Percentiles rank a stretch among this genome's conserved stretches.
These are phyloP conservation scores for Rhynchophorus ferrugineus DNA, from an alignment of 1,140 invertebrate species.

Conservation along the genomic window DNA sequence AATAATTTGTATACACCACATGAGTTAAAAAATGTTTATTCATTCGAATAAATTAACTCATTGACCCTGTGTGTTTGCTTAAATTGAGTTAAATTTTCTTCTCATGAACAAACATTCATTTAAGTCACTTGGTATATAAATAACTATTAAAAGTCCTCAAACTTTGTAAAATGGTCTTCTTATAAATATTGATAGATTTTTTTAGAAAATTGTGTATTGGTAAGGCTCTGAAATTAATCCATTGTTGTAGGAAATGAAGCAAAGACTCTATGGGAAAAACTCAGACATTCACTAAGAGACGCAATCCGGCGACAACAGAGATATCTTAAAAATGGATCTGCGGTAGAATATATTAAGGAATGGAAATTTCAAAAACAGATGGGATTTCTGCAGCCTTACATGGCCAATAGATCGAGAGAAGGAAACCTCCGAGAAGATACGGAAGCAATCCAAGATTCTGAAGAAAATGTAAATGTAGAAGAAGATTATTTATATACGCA, in stretches of 20 bases:
- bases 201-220: not conserved
- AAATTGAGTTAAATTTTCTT: too few species aligned
- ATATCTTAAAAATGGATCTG: constrained; percentile 16
- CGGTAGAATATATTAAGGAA: constrained; percentile 14
- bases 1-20: not conserved
- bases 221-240: constrained; percentile 10
- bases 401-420: constrained; percentile 8
- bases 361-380: constrained; percentile 24
- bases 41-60: not conserved
- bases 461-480: too few species aligned
- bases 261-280: not conserved
- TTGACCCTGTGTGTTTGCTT: too few species aligned
- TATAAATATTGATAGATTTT: constrained; percentile 1
- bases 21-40: not conserved
- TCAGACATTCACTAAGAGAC: constrained; percentile 1
- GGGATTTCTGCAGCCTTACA: constrained; percentile 16
- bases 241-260: constrained; percentile 11
- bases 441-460: not conserved
- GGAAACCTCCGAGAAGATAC: not conserved
- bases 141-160: too few species aligned
- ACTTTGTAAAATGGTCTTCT: too few species aligned
- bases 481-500: too few species aligned
- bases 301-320: constrained; percentile 17
- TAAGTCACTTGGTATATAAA: too few species aligned
- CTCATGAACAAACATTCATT: too few species aligned